These are phyloP conservation scores for Nymphicus hollandicus DNA, from an alignment of 2,113 vertebrate species.

Conservation along the genomic window DNA sequence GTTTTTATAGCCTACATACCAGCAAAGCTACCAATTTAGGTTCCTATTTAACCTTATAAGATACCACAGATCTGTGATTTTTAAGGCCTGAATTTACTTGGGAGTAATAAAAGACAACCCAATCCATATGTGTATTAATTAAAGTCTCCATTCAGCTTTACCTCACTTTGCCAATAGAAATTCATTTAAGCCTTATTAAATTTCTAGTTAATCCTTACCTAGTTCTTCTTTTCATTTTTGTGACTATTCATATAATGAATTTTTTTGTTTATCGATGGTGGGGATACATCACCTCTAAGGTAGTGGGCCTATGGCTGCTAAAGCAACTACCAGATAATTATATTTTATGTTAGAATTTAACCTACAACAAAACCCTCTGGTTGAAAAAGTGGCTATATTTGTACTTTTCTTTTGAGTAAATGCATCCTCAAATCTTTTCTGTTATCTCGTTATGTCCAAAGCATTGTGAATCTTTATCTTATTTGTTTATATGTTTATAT, in stretches of 20 bases:
- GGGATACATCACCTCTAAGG: not conserved
- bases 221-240: not conserved
- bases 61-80: not conserved
- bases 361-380: not conserved
- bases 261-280: not conserved
- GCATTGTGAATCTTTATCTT: not conserved
- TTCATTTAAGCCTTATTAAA: not conserved
- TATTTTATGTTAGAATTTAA: not conserved
- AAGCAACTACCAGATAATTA: not conserved
- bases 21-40: not conserved
- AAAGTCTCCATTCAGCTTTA: not conserved
- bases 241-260: not conserved
- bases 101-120: not conserved
- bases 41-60: not conserved
- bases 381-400: not conserved
- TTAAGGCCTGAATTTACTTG: not conserved
- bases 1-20: not conserved
- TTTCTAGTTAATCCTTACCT: not conserved
- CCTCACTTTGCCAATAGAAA: not conserved
- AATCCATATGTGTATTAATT: not conserved
- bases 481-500: not conserved
- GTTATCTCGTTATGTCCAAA: not conserved
- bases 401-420: not conserved
- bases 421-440: not conserved
- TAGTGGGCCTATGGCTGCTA: not conserved